Base-by-base conservation (phyloP, 1,140 invertebrate species). In the Caenorhabditis latens region DNA sequence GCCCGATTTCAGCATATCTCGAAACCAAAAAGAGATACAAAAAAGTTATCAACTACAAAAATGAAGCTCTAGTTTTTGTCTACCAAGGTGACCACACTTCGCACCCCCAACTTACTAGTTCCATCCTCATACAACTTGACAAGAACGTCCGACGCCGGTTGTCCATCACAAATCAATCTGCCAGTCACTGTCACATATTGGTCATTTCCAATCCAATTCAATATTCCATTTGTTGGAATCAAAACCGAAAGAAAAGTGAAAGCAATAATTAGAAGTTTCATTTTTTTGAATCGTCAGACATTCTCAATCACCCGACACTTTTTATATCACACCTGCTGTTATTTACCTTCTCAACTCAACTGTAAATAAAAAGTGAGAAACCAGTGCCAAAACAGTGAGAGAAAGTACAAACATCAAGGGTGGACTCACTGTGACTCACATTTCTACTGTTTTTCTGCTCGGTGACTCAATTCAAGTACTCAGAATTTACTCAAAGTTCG, bases 81-180 rank as follows among this genome's bases (percentile, higher is more conserved):
- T 32, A 1, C 32, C 2, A 32, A 0, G 32, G 2, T 32, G 32
- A 32, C 32, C 32, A 32, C 2, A 32, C 2, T 32, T 32, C 32
- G 32, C 32, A 32, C 2, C 32, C 32, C 16, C 50, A 5, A 67
- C 63, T 67, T 40, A 79, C 71, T 43, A 14, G 71, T 84, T 89
- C 88, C 57, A 58, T 88, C 83, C 19, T 91, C 91, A 84, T 91
- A 91, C 21, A 91, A 55, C 87, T 91, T 91, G 16, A 91, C 89
- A 84, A 91, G 92, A 19, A 90, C 88, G 53, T 89, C 82, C 0
- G 71, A 84, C 14, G 87, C 83, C 19, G 91, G 90, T 53, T 90
- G 86, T 50, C 89, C 90, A 86, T 91, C 84, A 82, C 91, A 91
- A 42, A 88, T 82, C 21, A 91, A 85, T 55, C 84, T 86, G 50